A percentile compares a stretch with the other conserved stretches of the same genome.
Evolutionary conservation across 2,888 invertebrate species (phyloP).

Genomic region (Yponomeuta evonymella): DNA sequence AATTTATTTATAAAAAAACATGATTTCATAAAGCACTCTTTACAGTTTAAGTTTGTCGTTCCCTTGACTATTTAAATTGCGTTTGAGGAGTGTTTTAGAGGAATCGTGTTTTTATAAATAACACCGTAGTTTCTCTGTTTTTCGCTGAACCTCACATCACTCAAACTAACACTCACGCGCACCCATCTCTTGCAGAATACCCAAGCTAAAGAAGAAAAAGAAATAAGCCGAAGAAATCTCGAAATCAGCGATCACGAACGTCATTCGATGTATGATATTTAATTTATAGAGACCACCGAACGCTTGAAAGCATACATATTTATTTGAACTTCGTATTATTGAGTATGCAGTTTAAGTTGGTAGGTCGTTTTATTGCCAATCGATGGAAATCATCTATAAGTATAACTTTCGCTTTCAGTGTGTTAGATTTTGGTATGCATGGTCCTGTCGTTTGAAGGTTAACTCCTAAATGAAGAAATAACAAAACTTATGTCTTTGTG

Average conservation of each 20-base stretch:
- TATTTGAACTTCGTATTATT: not conserved
- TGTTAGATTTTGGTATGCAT: slow-evolving; percentile 1
- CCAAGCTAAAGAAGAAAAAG: slow-evolving; percentile 62
- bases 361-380: not conserved
- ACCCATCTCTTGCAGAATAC: slow-evolving; percentile 63
- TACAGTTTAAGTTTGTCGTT: too few relatives aligned
- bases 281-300: not conserved
- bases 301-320: not conserved
- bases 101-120: not conserved
- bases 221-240: slow-evolving; percentile 31
- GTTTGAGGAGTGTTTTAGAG: not conserved
- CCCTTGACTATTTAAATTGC: not conserved
- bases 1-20: too few relatives aligned
- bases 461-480: not conserved
- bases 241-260: slow-evolving; percentile 34
- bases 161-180: slow-evolving; percentile 42
- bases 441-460: not conserved
- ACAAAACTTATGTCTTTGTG: too few relatives aligned
- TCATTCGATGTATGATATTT: slow-evolving; percentile 61
- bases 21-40: too few relatives aligned
- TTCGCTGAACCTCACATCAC: slow-evolving; percentile 24
- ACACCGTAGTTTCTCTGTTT: slow-evolving; percentile 21
- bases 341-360: too few relatives aligned
- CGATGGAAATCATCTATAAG: not conserved
- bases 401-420: not conserved